A percentile compares a stretch with the other conserved stretches of the same genome.
These are phyloP conservation scores for Pterocles gutturalis DNA, from an alignment of 2,113 vertebrate species.

Conservation along the genomic window DNA sequence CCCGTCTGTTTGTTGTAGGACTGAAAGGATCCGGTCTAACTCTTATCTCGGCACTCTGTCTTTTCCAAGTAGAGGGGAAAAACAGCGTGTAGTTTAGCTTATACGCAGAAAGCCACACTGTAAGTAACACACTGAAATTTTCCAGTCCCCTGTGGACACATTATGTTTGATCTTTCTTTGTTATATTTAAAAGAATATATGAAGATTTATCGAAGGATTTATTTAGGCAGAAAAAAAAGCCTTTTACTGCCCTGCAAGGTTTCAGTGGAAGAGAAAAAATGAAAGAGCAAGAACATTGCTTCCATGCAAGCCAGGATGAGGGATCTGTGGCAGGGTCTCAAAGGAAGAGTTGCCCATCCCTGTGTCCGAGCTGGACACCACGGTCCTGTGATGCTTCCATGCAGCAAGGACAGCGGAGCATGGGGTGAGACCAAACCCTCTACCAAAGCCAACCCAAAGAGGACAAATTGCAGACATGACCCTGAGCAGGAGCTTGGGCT, in stretches of 20 bases:
- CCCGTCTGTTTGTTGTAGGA: background rate
- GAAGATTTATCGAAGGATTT: background rate
- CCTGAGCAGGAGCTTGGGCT: background rate
- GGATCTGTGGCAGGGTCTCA: accelerated
- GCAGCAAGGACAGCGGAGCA: background rate
- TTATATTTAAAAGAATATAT: background rate
- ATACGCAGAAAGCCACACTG: background rate
- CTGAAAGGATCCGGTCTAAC: background rate
- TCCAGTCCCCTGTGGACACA: background rate
- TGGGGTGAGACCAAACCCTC: background rate
- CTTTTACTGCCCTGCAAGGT: background rate
- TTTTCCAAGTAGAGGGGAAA: background rate
- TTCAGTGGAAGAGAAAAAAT: background rate
- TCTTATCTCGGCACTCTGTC: background rate
- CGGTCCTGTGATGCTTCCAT: background rate
- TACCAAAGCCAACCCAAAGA: background rate
- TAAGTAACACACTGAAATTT: background rate
- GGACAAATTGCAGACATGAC: background rate
- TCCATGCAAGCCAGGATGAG: background rate
- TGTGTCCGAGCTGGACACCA: background rate
- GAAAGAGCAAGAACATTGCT: accelerated
- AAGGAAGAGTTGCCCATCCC: background rate
- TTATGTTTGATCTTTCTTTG: background rate
- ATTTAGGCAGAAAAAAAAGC: background rate
- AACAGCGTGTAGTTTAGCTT: background rate